These are phyloP conservation scores for Drosophila dives DNA, from an alignment of 2,888 invertebrate species.

Conservation along the genomic window DNA sequence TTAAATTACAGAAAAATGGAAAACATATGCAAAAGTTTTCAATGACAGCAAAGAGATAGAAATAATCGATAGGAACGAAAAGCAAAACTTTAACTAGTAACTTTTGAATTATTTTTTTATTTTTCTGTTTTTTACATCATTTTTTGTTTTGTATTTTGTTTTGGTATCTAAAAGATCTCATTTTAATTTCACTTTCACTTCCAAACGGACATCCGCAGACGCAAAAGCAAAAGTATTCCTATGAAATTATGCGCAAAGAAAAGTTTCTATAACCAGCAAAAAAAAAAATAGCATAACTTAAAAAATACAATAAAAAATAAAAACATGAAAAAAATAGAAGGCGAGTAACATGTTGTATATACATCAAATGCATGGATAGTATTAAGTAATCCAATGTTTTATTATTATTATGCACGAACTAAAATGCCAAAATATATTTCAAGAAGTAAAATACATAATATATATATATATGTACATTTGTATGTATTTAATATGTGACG, in stretches of 20 bases:
- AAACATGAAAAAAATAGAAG: slow-evolving; percentile 4
- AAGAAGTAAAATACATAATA: slow-evolving; percentile 7
- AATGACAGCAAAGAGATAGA: background rate
- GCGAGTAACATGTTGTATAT: slow-evolving; percentile 37
- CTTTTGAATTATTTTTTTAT: slow-evolving; percentile 13
- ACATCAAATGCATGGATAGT: slow-evolving; percentile 45
- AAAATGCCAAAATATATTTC: slow-evolving; percentile 68
- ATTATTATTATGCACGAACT: slow-evolving; percentile 72
- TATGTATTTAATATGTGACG: slow-evolving; percentile 11
- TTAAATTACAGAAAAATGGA: background rate
- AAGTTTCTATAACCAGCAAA: slow-evolving; percentile 59
- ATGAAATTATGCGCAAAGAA: slow-evolving; percentile 69
- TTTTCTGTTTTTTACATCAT: slow-evolving; percentile 15
- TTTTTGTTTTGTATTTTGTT: slow-evolving; percentile 30
- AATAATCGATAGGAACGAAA: background rate
- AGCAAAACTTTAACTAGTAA: slow-evolving; percentile 14
- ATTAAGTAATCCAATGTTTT: slow-evolving; percentile 66
- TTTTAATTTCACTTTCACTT: slow-evolving; percentile 66
- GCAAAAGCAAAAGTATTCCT: slow-evolving; percentile 76
- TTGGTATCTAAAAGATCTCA: slow-evolving; percentile 69
- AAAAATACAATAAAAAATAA: slow-evolving; percentile 1
- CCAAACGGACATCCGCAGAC: slow-evolving; percentile 71
- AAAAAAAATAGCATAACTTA: slow-evolving; percentile 13
- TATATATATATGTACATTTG: no score
- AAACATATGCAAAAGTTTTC: background rate